A percentile compares a stretch with the other conserved stretches of the same genome.
Conservation (phyloP, 2,797 vertebrate genomes). For the Helicolenus hilgendorfi region DNA sequence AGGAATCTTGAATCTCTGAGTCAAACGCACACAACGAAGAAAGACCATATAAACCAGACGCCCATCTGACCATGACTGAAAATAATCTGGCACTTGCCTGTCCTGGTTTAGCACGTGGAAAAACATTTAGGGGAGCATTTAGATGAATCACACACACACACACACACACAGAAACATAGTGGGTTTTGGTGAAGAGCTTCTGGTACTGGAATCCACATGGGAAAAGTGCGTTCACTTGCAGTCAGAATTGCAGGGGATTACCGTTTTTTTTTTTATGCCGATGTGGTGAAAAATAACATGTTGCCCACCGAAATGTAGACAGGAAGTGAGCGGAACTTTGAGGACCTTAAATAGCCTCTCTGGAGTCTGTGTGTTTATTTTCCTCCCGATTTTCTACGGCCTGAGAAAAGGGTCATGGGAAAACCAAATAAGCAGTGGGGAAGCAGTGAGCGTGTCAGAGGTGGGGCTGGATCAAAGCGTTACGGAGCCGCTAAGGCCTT, state of each 20-base stretch:
- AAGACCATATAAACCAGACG: constrained; percentile 18
- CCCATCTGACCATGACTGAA: constrained; percentile 48
- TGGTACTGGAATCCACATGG: constrained; percentile 26
- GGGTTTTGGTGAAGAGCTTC: constrained; percentile 36
- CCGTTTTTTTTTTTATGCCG: constrained; percentile 11
- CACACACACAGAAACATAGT: background rate
- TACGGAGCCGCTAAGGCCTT: background rate
- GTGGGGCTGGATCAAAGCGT: constrained; percentile 64
- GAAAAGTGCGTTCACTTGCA: constrained; percentile 3
- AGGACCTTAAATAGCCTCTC: constrained; percentile 72
- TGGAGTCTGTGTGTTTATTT: constrained; percentile 72
- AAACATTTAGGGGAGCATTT: constrained; percentile 58
- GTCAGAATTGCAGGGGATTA: constrained; percentile 46
- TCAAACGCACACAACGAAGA: constrained; percentile 23
- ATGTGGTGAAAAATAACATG: constrained; percentile 57
- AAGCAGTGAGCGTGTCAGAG: constrained; percentile 53
- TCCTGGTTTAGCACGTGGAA: constrained; percentile 50
- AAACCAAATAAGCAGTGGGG: constrained; percentile 83
- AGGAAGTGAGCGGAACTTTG: constrained; percentile 67
- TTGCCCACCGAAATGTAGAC: constrained; percentile 48
- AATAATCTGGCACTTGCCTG: constrained; percentile 43
- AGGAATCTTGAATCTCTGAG: constrained; percentile 22
- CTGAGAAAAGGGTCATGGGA: constrained; percentile 84
- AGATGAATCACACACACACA: constrained; percentile 66
- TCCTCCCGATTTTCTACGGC: constrained; percentile 40